Evolutionary conservation across 2,888 invertebrate species (phyloP), one percentile per base, ranked within the genome.

Genomic region (Acanthosepion lycidas): DNA sequence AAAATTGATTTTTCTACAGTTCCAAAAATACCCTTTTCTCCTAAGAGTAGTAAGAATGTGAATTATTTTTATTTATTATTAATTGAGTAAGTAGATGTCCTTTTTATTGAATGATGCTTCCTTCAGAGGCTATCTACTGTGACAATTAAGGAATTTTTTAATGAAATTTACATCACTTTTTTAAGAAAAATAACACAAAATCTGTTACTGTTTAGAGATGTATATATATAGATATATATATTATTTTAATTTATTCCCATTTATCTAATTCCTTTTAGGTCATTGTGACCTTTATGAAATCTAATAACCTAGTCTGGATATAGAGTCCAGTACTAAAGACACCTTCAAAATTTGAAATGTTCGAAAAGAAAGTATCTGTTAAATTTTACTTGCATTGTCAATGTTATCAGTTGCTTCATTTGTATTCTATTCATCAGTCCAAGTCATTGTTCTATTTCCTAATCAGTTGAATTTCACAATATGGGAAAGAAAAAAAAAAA

Each of bases 181-280:
- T 8, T 18, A 9, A 42, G 42, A n/a, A 8, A 26, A 78, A 9
- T 3, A 78, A 78, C 78, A n/a, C n/a, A 28, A 26, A 92, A 92
- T 51, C 53, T 53, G 53, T 92, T 92, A 51, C 6, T 51, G 51
- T 92, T 92, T 49, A 92, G 49, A 92, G 53, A 28, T 28, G 28
- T 42, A 42, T 42, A 42, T 42, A 42, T 42, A 42, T 42, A 42
- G 42, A 42, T 42, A 26, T 49, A 42, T 33, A 33, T 78, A 78
- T 51, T 92, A 92, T 92, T 92, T 51, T 92, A 92, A 92, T 92
- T 92, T 92, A 92, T 92, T 92, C 92, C 51, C n/a, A 92, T 92
- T 92, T 92, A 53, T 92, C 51, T 92, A 92, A 92, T 92, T 92
- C 92, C 53, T 92, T 28, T 51, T 92, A 53, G 92, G 92, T 92